Percentiles rank a stretch among this genome's conserved stretches.
These are phyloP conservation scores for Triplophysa dalaica DNA, from an alignment of 2,113 vertebrate species.

Conservation along the genomic window DNA sequence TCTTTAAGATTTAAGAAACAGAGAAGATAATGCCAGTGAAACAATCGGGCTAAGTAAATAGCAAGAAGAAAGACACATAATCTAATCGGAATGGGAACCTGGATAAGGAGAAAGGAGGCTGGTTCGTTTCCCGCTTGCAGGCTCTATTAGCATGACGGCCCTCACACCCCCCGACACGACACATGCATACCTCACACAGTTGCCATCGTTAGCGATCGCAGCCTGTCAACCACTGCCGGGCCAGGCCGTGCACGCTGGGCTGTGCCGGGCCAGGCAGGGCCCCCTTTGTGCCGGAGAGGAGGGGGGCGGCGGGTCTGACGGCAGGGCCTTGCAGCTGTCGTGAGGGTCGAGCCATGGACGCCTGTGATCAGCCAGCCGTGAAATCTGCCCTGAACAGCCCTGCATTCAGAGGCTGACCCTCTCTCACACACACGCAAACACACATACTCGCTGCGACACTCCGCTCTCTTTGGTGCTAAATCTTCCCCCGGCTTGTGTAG, in stretches of 20 bases:
- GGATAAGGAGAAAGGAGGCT: conserved; percentile 26
- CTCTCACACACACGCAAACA: conserved; percentile 73
- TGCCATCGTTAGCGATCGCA: conserved; percentile 78
- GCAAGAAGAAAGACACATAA: conserved; percentile 51
- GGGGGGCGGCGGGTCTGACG: conserved; percentile 64
- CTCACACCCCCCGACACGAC: not conserved
- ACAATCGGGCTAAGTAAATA: conserved; percentile 54
- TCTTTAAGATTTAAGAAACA: conserved; percentile 41
- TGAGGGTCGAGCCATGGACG: conserved; percentile 76
- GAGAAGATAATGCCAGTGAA: conserved; percentile 50
- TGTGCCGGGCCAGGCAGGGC: conserved; percentile 40
- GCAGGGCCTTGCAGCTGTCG: conserved; percentile 83
- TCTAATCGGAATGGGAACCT: conserved; percentile 47
- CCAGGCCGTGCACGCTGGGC: conserved; percentile 66
- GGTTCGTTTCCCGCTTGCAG: conserved; percentile 40
- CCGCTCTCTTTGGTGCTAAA: conserved; percentile 73
- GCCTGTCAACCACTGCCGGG: conserved; percentile 79
- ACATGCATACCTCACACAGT: conserved; percentile 79
- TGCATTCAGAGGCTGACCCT: conserved; percentile 78
- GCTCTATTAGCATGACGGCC: conserved; percentile 50
- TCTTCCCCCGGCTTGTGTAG: conserved; percentile 77
- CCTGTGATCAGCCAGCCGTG: conserved; percentile 78
- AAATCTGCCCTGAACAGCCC: conserved; percentile 69
- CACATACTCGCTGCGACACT: conserved; percentile 53
- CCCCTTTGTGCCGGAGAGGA: conserved; percentile 71